A percentile compares a stretch with the other conserved stretches of the same genome.
phyloP scores from a whole-genome alignment of 2,888 invertebrate genomes.

The Sisyra terminalis region DNA sequence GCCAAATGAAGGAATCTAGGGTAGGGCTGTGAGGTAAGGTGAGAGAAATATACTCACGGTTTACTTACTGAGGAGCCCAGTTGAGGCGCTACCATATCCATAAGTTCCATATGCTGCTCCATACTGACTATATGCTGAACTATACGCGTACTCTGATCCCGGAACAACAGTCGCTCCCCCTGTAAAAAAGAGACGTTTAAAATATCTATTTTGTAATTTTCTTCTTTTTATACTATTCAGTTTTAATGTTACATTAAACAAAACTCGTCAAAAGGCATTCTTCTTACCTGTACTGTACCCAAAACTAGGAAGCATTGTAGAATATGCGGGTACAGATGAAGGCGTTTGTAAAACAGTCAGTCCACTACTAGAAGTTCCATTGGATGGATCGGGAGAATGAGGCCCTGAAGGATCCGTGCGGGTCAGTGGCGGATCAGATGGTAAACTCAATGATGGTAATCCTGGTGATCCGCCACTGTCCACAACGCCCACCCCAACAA shows the following conservation, averaged over 20 bases:
- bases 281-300: slow-evolving; percentile 45
- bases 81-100: slow-evolving; percentile 43
- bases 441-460: slow-evolving; percentile 28
- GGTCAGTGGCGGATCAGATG: slow-evolving; percentile 21
- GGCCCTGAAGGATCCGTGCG: slow-evolving; percentile 29
- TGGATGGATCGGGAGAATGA: slow-evolving; percentile 28
- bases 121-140: slow-evolving; percentile 59
- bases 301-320: slow-evolving; percentile 50
- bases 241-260: background rate
- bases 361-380: background rate
- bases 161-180: slow-evolving; percentile 45
- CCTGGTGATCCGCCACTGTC: slow-evolving; percentile 31
- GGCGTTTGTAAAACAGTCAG: slow-evolving; percentile 41
- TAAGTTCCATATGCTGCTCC: slow-evolving; percentile 51
- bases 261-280: background rate
- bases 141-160: slow-evolving; percentile 51
- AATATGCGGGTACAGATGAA: slow-evolving; percentile 36
- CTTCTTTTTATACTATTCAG: background rate
- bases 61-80: slow-evolving; percentile 55
- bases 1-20: background rate
- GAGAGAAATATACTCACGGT: slow-evolving; percentile 37
- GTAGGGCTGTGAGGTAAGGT: slow-evolving; percentile 1
- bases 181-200: slow-evolving; percentile 25
- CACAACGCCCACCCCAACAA: slow-evolving; percentile 24
- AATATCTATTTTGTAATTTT: too few relatives aligned